Conservation (phyloP, 2,888 invertebrate species). For the Lapara coniferarum region DNA sequence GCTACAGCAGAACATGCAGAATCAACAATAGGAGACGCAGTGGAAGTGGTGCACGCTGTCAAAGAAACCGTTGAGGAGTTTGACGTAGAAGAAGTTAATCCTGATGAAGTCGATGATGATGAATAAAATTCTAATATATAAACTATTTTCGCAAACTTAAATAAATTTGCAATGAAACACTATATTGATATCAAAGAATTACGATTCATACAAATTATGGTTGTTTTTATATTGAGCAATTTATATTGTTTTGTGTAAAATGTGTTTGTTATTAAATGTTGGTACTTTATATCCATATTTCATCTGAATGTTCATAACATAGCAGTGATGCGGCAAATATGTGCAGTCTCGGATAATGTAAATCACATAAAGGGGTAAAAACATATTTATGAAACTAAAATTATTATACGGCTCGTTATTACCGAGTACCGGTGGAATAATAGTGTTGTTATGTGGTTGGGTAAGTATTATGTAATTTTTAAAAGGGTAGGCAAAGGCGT, state of each 20-base stretch:
- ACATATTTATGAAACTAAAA: not conserved
- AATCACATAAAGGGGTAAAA: not conserved
- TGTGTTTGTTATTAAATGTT: constrained; percentile 4
- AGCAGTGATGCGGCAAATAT: not conserved
- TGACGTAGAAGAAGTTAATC: constrained; percentile 3
- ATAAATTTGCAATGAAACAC: not conserved
- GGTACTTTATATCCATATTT: not conserved
- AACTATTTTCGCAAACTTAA: not conserved
- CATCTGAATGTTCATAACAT: constrained; percentile 2
- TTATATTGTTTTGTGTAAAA: constrained; percentile 3
- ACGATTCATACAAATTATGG: not conserved
- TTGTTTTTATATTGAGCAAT: constrained; percentile 3
- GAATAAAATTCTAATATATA: not conserved
- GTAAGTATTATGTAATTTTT: too few species aligned
- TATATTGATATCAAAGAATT: not conserved
- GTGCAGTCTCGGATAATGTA: not conserved
- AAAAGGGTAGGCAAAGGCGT: too few species aligned
- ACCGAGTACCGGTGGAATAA: not conserved
- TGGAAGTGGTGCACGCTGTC: not conserved
- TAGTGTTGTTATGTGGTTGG: not conserved
- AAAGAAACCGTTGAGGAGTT: constrained; percentile 11
- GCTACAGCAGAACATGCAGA: not conserved
- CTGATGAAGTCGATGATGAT: constrained; percentile 1
- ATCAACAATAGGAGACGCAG: not conserved
- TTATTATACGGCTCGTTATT: not conserved